Base-by-base conservation (phyloP, 2,797 vertebrate species). In the Chloroceryle inda region DNA sequence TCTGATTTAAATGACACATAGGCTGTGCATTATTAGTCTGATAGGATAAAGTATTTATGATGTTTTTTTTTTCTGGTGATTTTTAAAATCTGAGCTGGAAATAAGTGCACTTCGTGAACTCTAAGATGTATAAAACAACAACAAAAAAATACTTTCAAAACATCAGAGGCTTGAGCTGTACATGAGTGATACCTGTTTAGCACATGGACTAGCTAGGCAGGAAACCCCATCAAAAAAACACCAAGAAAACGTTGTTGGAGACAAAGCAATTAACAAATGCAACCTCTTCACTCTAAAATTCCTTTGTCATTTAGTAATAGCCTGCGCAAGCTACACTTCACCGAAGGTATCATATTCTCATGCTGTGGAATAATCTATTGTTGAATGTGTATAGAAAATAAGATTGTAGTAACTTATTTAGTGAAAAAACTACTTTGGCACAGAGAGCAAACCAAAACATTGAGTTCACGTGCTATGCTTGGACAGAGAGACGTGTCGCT, bases 231-330 rank as follows among this genome's bases (percentile, higher is more conserved):
- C 0, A 7, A 71, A 88, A 82, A 72, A 5, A 6, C 44, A 13
- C 4, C 5, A 31, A 55, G 58, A 8, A 9, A 50, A 21, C 27
- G 15, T 17, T 50, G 49, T 27, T 52, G 50, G 50, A 17, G 50
- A 52, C 27, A 27, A 52, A 52, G 29, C 50, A 88, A 49, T 76
- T 94, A 86, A 56, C 3, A 4, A 85, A 45, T 42, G 29, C 55
- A 87, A 6, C 88, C 76, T 81, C 63, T 94, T 93, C 71, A 29
- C 47, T 27, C 91, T 83, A 62, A 44, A 91, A 78, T 96, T 95
- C 76, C 71, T 90, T 81, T 88, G 77, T 92, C 76, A 84, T 55
- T 92, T 89, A 88, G 87, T 94, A 89, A 85, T 76, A 73, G 75
- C 52, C 86, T 87, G 23, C 59, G 66, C 71, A 86, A 85, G 49